Evolutionary conservation across 2,888 invertebrate species (phyloP), one percentile per base, ranked within the genome.

Genomic region (Cosmorhoe ocellata): DNA sequence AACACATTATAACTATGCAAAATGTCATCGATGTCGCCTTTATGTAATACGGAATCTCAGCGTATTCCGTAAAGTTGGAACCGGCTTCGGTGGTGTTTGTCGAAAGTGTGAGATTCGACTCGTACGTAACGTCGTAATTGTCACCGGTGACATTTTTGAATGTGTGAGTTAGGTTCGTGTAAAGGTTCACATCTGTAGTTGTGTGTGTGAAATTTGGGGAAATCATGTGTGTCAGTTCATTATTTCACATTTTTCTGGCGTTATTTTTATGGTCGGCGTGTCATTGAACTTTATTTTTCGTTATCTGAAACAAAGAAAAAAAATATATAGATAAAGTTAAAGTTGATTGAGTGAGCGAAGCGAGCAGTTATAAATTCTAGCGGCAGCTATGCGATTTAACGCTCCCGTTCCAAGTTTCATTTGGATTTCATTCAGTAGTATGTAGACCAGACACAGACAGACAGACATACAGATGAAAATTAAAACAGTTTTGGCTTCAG

Each of bases 11-110:
- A 62, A 95, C 91, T 70, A 96, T 94, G 83, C 97, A 98, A 68
- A 97, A 94, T 14, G 95, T 92, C 92, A 97, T 97, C 7, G 97
- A 97, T 1, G 96, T 95, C 44, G 95, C 94, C 63, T 96, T 93
- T 80, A 98, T 96, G 91, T 98, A 97, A 73, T 93, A 91, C 62
- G 97, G 97, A 71, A 97, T 92, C 69, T 92, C 91, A 55, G 92
- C 91, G 66, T 87, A 89, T 41, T 88, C 88, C 49, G 84, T 83
- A 55, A 77, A 85, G 61, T 83, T 86, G 10, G 70, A 71, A 51
- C 68, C 74, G 18, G 9, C 66, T 55, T 74, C 70, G 24, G 65
- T 49, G 39, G 52, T 41, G 27, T 67, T 66, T 18, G 11, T 1
- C 28, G 58, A 6, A 37, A 55, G 63, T 30, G 58, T 30, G 4